Conservation (phyloP, 2,113 vertebrate species). For the Todiramphus chloris region DNA sequence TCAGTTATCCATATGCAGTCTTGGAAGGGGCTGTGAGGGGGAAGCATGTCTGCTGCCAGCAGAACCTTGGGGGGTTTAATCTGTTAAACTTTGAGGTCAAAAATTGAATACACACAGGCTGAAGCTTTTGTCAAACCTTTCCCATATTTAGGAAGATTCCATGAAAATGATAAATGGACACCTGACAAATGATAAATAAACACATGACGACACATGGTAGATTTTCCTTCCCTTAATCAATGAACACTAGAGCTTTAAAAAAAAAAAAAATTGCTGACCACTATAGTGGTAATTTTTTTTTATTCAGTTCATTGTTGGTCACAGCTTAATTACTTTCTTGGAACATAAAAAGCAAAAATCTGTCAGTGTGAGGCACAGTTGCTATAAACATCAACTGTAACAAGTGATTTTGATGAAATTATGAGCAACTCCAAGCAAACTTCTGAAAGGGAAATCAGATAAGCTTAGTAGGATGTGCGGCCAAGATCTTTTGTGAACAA, state of each 20-base stretch:
- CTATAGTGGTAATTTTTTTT: not conserved
- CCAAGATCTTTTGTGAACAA: not conserved
- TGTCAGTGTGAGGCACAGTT: not conserved
- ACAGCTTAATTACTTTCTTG: not conserved
- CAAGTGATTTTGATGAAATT: not conserved
- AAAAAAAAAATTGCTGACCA: not conserved
- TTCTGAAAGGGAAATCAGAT: not conserved
- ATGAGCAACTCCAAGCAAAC: not conserved
- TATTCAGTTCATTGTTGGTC: not conserved
- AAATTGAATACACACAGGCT: not conserved
- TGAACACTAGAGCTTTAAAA: not conserved
- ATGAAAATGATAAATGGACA: not conserved
- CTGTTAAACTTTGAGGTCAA: not conserved
- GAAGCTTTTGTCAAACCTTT: not conserved
- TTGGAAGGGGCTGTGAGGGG: not conserved
- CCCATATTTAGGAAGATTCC: not conserved
- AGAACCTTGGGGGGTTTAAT: not conserved
- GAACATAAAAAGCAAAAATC: not conserved
- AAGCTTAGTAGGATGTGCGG: not conserved
- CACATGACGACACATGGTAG: not conserved
- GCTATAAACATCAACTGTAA: not conserved
- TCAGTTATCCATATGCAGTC: not conserved
- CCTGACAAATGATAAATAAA: not conserved
- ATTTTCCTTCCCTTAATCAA: not conserved
- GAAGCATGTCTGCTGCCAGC: not conserved